These are phyloP conservation scores for Nephila pilipes DNA, from an alignment of 1,140 invertebrate species.

Conservation along the genomic window DNA sequence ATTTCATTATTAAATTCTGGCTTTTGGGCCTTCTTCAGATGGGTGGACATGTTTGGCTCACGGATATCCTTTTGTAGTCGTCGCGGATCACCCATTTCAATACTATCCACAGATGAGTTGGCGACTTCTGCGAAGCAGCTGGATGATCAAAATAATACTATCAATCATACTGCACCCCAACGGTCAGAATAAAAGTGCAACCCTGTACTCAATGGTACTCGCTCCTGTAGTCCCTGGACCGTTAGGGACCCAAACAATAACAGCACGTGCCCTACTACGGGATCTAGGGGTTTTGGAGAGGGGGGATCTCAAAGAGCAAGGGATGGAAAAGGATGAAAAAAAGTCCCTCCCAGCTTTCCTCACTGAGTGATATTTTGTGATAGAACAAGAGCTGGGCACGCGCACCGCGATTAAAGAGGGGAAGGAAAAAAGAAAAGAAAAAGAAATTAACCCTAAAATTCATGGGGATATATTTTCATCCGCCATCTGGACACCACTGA, in stretches of 20 bases:
- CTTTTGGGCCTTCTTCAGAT: neutral
- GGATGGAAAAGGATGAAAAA: conserved; percentile 18
- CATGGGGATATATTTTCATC: conserved; percentile 46
- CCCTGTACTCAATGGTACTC: conserved; percentile 68
- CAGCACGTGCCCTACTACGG: conserved; percentile 56
- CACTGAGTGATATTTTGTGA: conserved; percentile 41
- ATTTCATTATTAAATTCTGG: neutral
- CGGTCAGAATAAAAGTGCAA: conserved; percentile 64
- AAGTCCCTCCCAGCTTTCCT: neutral
- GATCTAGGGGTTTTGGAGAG: neutral
- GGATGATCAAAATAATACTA: conserved; percentile 57
- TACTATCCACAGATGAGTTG: neutral
- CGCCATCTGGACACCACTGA: conserved; percentile 49
- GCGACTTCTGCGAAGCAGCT: conserved; percentile 55
- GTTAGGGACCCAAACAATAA: conserved; percentile 67
- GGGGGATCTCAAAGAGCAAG: conserved; percentile 43
- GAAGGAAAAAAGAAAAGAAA: conserved; percentile 15
- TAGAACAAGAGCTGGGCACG: conserved; percentile 33
- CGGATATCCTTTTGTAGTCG: neutral
- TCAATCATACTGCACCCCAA: conserved; percentile 71
- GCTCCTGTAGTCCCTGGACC: conserved; percentile 2
- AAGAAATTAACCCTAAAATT: conserved; percentile 57
- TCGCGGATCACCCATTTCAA: neutral
- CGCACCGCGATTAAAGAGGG: conserved; percentile 30
- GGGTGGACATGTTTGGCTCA: neutral